Percentiles rank a stretch among this genome's conserved stretches.
Conservation (phyloP, 2,797 vertebrate species). For the Sebastolobus altivelis region DNA sequence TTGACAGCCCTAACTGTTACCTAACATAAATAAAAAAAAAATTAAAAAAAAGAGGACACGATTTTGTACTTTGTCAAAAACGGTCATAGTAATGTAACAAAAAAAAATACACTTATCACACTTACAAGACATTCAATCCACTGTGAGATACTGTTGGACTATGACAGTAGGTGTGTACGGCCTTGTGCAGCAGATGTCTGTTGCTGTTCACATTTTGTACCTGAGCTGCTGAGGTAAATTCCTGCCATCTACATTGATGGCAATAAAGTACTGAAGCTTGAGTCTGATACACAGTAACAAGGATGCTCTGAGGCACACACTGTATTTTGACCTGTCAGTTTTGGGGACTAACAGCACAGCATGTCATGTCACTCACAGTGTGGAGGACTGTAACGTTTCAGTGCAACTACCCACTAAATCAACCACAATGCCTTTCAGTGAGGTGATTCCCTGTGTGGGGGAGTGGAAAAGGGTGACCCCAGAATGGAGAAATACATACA, state of each 20-base stretch:
- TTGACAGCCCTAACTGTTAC: too few species aligned
- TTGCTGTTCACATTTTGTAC: conserved; percentile 31
- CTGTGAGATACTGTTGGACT: conserved; percentile 9
- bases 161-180: not conserved
- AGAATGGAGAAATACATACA: conserved; percentile 73
- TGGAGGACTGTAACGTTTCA: conserved; percentile 40
- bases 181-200: conserved; percentile 16
- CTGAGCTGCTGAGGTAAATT: conserved; percentile 24
- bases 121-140: conserved; percentile 1
- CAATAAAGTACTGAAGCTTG: conserved; percentile 47
- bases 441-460: conserved; percentile 80
- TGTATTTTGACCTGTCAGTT: conserved; percentile 53
- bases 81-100: not conserved
- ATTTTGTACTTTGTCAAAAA: not conserved
- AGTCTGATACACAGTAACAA: conserved; percentile 40
- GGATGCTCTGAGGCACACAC: conserved; percentile 28
- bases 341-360: conserved; percentile 37
- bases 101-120: not conserved
- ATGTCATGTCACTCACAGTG: conserved; percentile 48
- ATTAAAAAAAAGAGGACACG: not conserved
- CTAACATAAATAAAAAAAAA: not conserved
- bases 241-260: conserved; percentile 36
- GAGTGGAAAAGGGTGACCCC: conserved; percentile 85
- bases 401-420: conserved; percentile 54
- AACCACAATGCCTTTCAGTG: conserved; percentile 57